These are phyloP conservation scores for Rallus limicola DNA, from an alignment of 2,113 vertebrate genomes.

Conservation along the genomic window DNA sequence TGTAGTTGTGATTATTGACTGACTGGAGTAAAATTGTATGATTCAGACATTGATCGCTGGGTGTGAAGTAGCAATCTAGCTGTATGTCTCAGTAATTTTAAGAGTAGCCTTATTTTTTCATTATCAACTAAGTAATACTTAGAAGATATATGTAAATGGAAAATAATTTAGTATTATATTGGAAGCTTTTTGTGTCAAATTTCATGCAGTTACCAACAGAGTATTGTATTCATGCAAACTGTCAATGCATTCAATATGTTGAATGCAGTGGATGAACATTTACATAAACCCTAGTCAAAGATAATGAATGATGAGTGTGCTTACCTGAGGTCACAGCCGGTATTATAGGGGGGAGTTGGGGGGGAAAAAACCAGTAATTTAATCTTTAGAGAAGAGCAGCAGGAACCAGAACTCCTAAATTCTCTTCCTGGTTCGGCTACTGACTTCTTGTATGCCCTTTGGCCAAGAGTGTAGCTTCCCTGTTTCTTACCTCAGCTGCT, in stretches of 20 bases:
- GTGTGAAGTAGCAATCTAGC: not conserved
- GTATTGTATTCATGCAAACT: not conserved
- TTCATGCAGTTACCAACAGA: not conserved
- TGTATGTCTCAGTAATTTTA: not conserved
- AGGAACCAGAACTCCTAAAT: not conserved
- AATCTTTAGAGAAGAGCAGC: not conserved
- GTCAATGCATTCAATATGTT: not conserved
- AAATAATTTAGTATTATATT: not conserved
- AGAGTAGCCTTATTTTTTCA: not conserved
- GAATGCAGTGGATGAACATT: not conserved
- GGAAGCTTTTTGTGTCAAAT: not conserved
- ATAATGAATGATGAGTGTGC: not conserved
- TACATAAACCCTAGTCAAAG: not conserved
- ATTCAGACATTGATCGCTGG: not conserved
- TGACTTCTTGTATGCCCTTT: not conserved
- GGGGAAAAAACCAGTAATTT: too few species aligned
- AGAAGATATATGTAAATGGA: not conserved
- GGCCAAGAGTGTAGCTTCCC: not conserved
- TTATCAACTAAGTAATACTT: not conserved
- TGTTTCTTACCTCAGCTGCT: not conserved
- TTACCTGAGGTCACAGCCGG: not conserved
- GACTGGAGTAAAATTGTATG: rapidly evolving
- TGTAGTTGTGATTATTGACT: not conserved
- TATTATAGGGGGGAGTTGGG: not conserved
- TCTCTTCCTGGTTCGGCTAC: not conserved